Evolutionary conservation across 2,888 invertebrate species (phyloP), one percentile per base, ranked within the genome.

Genomic region (Drosophila siamana): DNA sequence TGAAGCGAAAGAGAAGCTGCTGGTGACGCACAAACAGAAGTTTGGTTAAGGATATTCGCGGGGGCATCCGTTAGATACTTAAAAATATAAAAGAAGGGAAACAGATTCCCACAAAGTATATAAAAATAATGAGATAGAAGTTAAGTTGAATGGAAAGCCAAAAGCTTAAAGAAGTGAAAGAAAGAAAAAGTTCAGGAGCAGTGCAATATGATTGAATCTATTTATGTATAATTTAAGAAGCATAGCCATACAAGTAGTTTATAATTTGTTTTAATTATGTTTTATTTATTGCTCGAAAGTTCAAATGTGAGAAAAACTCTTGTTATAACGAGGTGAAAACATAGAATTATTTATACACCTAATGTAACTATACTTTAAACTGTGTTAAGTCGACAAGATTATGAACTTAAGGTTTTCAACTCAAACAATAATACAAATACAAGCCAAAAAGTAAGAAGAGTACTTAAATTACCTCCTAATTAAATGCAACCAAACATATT

Each of bases 391-490:
- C 36, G 13, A 26, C 3, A 38, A 24, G 11, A 51, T 13, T 9
- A 52, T 24, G 15, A 13, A 41, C 26, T 9, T 16, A 76, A 28
- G 63, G 64, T 51, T 76, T 28, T 76, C 64, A 55, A 62, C n/a
- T 52, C 24, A 62, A 43, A 44, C 43, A 64, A 64, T 40, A 62
- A 62, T 38, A 46, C 41, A 67, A 62, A 69, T 36, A 46, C 30
- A 74, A 64, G 86, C 75, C 80, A 82, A 74, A 76, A 66, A 60
- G 54, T 59, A 51, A 51, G 36, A 71, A 67, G 75, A 65, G 26
- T 63, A 84, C 74, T 65, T n/a, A 63, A 56, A 48, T 48, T 64
- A 71, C 74, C 62, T 69, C 63, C 55, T 63, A 46, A 65, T 55
- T 41, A 48, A 70, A 61, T 26, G 50, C 28, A 62, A 59, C 50